These are phyloP conservation scores for Seira ritae DNA, from an alignment of 2,888 invertebrate genomes.

Conservation along the genomic window DNA sequence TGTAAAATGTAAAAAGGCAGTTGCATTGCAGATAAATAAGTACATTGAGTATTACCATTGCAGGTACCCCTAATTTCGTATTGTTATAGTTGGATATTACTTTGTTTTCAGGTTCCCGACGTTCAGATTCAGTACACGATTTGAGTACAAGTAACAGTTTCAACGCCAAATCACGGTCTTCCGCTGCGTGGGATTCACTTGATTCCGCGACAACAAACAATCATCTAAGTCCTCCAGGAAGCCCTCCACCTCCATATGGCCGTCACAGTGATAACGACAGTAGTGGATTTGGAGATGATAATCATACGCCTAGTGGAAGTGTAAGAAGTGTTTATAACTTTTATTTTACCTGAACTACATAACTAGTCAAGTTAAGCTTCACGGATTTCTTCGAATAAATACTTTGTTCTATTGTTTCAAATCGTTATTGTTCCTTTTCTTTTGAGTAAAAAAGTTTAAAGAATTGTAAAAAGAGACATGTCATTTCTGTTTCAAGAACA, in stretches of 20 bases:
- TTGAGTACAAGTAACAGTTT: slow-evolving; percentile 75
- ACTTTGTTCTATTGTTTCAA: not conserved
- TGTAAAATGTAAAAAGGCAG: too few species aligned
- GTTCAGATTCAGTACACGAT: slow-evolving; percentile 81
- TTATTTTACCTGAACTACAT: not conserved
- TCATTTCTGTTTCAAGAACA: too few species aligned
- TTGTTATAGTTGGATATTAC: too few species aligned
- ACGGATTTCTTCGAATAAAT: not conserved
- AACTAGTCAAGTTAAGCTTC: not conserved
- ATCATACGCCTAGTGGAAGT: slow-evolving; percentile 55
- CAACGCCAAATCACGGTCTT: slow-evolving; percentile 67
- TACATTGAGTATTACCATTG: too few species aligned
- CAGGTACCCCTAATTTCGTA: too few species aligned
- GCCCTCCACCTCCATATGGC: slow-evolving; percentile 91
- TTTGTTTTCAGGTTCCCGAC: slow-evolving; percentile 75
- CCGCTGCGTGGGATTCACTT: slow-evolving; percentile 76
- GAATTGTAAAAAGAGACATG: too few species aligned
- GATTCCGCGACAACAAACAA: slow-evolving; percentile 74
- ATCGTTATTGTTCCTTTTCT: too few species aligned
- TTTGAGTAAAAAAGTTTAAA: too few species aligned
- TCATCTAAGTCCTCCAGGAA: slow-evolving; percentile 85
- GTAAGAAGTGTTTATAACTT: slow-evolving; percentile 44
- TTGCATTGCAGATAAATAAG: too few species aligned
- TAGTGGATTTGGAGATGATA: slow-evolving; percentile 62
- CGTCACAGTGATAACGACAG: slow-evolving; percentile 63